phyloP scores from a whole-genome alignment of 2,113 vertebrate species.

The Cyprinodon brontotheroides region DNA sequence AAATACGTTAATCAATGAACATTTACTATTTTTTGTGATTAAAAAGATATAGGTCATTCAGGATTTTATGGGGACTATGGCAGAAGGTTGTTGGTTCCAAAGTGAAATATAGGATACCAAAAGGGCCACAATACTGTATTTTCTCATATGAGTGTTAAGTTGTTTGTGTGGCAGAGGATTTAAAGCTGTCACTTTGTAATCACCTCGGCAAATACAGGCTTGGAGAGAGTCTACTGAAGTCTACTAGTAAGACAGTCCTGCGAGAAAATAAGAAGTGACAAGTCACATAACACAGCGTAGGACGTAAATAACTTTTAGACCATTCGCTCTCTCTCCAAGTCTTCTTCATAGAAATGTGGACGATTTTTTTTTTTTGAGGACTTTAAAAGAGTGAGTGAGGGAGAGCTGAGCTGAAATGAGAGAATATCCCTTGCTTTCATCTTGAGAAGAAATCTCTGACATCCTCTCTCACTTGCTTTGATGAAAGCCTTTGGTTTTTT shows the following conservation, averaged over 20 bases:
- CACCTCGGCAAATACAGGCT: constrained; percentile 74
- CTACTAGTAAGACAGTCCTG: constrained; percentile 59
- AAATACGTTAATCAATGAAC: constrained; percentile 14
- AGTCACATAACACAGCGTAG: constrained; percentile 72
- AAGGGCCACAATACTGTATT: constrained; percentile 28
- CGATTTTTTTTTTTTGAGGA: constrained; percentile 62
- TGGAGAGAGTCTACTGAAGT: constrained; percentile 71
- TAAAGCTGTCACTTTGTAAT: constrained; percentile 76
- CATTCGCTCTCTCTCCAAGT: constrained; percentile 18
- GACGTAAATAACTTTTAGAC: constrained; percentile 74
- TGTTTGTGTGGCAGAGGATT: constrained; percentile 54
- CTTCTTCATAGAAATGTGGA: constrained; percentile 52
- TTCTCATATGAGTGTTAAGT: constrained; percentile 23
- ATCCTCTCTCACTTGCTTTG: constrained; percentile 70
- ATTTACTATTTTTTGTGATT: constrained; percentile 1
- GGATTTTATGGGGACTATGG: constrained; percentile 5
- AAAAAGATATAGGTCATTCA: constrained; percentile 13
- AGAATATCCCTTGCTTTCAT: constrained; percentile 80
- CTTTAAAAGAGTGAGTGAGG: constrained; percentile 60
- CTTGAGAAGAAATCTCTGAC: constrained; percentile 75
- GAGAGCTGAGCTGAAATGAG: constrained; percentile 68
- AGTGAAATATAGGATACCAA: constrained; percentile 4
- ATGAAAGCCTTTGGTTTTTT: constrained; percentile 73
- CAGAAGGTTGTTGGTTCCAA: constrained; percentile 11
- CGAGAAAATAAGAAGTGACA: constrained; percentile 78